Percentiles rank a stretch among this genome's conserved stretches.
phyloP scores from a whole-genome alignment of 2,113 vertebrate species.

The Acrocephalus kingi region DNA sequence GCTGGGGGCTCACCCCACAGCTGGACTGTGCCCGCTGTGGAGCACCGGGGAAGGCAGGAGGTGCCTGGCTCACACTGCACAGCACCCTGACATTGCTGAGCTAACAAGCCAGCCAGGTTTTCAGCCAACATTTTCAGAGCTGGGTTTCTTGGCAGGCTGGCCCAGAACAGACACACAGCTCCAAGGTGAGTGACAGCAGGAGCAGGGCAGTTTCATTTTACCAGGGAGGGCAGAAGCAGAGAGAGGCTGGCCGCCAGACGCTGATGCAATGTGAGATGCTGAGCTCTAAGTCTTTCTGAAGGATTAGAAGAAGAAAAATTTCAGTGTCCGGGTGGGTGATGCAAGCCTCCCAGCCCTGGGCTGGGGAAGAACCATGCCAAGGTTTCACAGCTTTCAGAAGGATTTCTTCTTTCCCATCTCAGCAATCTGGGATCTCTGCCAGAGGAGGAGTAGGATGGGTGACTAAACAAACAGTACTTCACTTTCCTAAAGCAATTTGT shows the following conservation, averaged over 20 bases:
- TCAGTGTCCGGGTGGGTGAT: neutral
- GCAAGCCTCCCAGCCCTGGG: neutral
- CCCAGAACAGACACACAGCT: rapidly evolving
- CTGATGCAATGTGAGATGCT: neutral
- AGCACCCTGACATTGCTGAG: rapidly evolving
- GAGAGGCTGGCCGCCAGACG: neutral
- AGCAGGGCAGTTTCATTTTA: neutral
- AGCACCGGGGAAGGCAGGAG: rapidly evolving
- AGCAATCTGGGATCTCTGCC: slow-evolving; percentile 25
- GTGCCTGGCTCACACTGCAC: rapidly evolving
- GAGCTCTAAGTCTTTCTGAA: neutral
- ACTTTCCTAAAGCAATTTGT: neutral
- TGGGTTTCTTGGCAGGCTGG: neutral
- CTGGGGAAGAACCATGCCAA: neutral
- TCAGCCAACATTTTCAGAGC: neutral
- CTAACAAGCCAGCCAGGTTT: neutral
- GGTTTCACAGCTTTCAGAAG: neutral
- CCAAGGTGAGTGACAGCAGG: neutral
- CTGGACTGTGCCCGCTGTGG: rapidly evolving
- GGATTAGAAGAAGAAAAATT: neutral
- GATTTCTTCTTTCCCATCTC: neutral
- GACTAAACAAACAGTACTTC: slow-evolving; percentile 30
- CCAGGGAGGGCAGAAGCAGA: neutral
- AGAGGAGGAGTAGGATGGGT: neutral
- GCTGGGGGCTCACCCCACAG: neutral